Conservation (phyloP, 2,888 invertebrate genomes). For the Aphrophora alni region DNA sequence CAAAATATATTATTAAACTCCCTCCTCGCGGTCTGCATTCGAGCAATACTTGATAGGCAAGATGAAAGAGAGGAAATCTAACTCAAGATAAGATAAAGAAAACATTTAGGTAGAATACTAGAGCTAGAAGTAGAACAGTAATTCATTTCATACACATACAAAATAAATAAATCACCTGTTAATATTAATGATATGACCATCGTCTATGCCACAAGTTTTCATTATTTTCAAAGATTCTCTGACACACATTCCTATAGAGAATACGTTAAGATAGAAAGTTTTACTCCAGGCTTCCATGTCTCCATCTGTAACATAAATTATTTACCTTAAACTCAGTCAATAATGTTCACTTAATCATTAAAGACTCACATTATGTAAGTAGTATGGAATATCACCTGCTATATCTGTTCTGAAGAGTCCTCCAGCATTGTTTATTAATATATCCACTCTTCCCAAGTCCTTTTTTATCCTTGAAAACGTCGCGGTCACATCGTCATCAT, state of each 20-base stretch:
- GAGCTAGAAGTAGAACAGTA: too few relatives aligned
- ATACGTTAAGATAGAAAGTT: slow-evolving; percentile 48
- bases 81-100: too few relatives aligned
- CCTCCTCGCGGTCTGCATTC: too few relatives aligned
- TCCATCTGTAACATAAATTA: slow-evolving; percentile 38
- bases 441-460: not conserved
- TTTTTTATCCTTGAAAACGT: not conserved
- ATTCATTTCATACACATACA: too few relatives aligned
- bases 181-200: slow-evolving; percentile 50
- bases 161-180: slow-evolving; percentile 46
- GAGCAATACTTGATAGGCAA: too few relatives aligned
- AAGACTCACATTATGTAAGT: too few relatives aligned
- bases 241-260: slow-evolving; percentile 41
- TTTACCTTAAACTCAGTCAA: not conserved
- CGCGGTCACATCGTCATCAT: not conserved
- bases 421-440: not conserved
- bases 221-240: slow-evolving; percentile 46
- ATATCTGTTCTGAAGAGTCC: not conserved
- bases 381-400: too few relatives aligned
- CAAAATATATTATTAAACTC: too few relatives aligned
- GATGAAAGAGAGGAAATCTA: too few relatives aligned
- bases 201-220: slow-evolving; percentile 44
- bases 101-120: too few relatives aligned
- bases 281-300: slow-evolving; percentile 43
- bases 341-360: not conserved